Percentiles rank a stretch among this genome's conserved stretches.
These are phyloP conservation scores for Deroplatys truncata DNA, from an alignment of 2,888 invertebrate genomes.

Conservation along the genomic window DNA sequence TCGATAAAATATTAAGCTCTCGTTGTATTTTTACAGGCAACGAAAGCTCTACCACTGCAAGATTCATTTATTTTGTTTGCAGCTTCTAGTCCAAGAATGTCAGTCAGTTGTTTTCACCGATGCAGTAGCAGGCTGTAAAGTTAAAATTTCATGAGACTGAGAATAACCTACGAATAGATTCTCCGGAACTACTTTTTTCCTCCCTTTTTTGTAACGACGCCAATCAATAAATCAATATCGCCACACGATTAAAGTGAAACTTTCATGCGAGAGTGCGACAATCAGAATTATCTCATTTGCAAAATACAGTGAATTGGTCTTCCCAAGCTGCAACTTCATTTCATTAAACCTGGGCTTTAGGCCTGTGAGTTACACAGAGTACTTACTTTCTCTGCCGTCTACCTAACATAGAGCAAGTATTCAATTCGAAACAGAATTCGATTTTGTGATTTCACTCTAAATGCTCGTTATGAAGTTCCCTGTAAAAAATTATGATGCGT, in stretches of 20 bases:
- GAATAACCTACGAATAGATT: background rate
- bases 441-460: too few species aligned
- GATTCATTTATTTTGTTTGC: background rate
- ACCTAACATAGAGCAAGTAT: too few species aligned
- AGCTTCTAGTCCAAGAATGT: background rate
- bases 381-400: too few species aligned
- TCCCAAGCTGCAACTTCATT: too few species aligned
- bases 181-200: background rate
- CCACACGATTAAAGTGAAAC: background rate
- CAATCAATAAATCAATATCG: background rate
- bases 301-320: background rate
- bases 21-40: too few species aligned
- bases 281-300: background rate
- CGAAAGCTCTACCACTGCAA: too few species aligned
- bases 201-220: background rate
- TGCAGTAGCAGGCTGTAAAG: background rate
- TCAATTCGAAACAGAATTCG: too few species aligned
- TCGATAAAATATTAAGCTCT: too few species aligned
- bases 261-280: background rate
- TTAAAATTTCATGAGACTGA: background rate
- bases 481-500: too few species aligned
- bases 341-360: too few species aligned
- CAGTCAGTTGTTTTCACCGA: background rate
- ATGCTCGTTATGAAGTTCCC: too few species aligned
- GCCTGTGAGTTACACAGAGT: too few species aligned